phyloP scores from a whole-genome alignment of 2,888 invertebrate genomes.

The Oligia fasciuncula region DNA sequence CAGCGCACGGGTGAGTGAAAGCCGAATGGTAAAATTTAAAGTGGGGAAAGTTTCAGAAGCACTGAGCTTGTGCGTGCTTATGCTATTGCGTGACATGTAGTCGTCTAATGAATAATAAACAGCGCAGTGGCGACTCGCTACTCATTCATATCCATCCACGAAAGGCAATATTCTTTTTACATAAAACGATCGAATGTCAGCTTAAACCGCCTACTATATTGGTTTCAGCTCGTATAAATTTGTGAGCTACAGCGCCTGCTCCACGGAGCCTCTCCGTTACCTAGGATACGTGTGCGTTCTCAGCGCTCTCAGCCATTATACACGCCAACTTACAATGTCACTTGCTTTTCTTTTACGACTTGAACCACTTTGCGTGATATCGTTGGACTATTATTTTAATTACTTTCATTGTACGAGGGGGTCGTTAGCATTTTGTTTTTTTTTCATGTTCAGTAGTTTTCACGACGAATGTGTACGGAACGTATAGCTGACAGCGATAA shows the following conservation, averaged over 20 bases:
- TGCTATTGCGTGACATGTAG: conserved; percentile 87
- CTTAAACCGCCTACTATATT: conserved; percentile 78
- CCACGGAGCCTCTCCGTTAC: conserved; percentile 66
- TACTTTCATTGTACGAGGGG: conserved; percentile 84
- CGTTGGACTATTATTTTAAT: conserved; percentile 87
- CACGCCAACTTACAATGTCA: conserved; percentile 71
- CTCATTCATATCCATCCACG: conserved; percentile 88
- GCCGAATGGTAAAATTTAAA: conserved; percentile 70
- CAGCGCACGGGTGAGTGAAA: conserved; percentile 54
- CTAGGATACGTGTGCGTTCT: conserved; percentile 67
- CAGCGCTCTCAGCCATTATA: conserved; percentile 31
- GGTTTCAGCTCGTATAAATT: conserved; percentile 75
- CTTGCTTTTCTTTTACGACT: conserved; percentile 74
- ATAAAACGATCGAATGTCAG: conserved; percentile 83
- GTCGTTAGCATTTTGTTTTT: conserved; percentile 78
- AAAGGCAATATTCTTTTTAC: conserved; percentile 84
- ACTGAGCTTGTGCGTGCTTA: conserved; percentile 85
- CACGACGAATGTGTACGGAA: conserved; percentile 73
- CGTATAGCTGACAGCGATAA: conserved; percentile 72
- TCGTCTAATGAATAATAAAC: conserved; percentile 89
- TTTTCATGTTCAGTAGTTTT: conserved; percentile 78
- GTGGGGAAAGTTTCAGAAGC: conserved; percentile 83
- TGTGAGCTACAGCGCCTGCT: conserved; percentile 63
- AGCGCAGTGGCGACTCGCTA: conserved; percentile 85
- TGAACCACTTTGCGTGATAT: conserved; percentile 85